Evolutionary conservation across 2,113 vertebrate species (phyloP).

Genomic region (Castor canadensis): DNA sequence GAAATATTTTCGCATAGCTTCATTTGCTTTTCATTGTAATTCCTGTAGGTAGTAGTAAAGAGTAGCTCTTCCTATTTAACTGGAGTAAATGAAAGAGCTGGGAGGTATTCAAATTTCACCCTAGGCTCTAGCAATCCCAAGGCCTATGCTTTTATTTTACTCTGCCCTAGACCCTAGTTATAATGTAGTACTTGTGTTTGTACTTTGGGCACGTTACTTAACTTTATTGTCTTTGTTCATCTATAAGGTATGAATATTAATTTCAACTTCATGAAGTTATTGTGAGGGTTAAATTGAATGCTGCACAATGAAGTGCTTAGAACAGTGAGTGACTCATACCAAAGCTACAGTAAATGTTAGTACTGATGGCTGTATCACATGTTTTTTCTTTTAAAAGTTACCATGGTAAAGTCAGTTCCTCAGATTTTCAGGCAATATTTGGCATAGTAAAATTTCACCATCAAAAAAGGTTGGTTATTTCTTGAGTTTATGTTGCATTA

Average conservation of each 20-base stretch:
- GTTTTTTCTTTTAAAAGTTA: conserved; percentile 33
- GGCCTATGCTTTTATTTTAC: background rate
- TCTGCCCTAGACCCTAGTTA: background rate
- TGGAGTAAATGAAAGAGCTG: background rate
- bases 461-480: background rate
- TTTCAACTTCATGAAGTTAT: background rate
- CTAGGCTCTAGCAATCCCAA: background rate
- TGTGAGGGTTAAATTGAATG: conserved; percentile 16
- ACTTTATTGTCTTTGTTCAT: background rate
- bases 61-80: background rate
- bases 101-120: background rate
- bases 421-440: conserved; percentile 30
- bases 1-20: background rate
- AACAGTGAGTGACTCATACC: background rate
- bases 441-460: background rate
- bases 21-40: background rate
- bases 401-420: background rate
- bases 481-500: conserved; percentile 4
- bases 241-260: background rate
- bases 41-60: background rate
- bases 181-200: background rate
- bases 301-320: conserved; percentile 10
- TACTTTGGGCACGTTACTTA: background rate
- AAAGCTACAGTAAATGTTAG: background rate
- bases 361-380: background rate